Base-by-base conservation (phyloP, 1,140 invertebrate species). In the Drosophila grimshawi region DNA sequence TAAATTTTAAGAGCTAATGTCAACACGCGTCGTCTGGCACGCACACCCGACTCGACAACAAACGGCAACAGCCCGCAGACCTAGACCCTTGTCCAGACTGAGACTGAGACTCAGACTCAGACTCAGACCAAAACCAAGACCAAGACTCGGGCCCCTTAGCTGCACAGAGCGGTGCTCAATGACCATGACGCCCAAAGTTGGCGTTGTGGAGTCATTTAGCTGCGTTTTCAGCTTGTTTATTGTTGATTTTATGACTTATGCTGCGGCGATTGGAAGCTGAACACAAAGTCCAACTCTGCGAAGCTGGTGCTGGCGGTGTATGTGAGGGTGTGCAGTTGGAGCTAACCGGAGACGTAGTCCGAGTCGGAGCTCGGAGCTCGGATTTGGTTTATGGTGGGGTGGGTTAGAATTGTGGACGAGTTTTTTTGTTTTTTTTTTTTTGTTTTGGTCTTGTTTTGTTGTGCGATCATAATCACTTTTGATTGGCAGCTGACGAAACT, bases 1-100 rank as follows among this genome's bases (percentile, higher is more conserved):
- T 86, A 79, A 73, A 86, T 86, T 86, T 81, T 86, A 86, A 86
- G 78, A 86, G 82, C 49, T 78, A 81, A 86, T 86, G 81, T 81
- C 82, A 86, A 86, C 82, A 66, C 62, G 69, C 69, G 69, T 72
- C 68, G 52, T 30, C 8, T 53, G 37, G 71, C 77, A 76, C 63
- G 70, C 77, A 79, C 61, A 56, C 41, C 64, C 29, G 30, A 10
- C 19, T 41, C 32, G 39, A 64, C 61, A 45, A 29, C 46, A 45
- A 11, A 46, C 32, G 45, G 61, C 76, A 60, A 67, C 19, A 19
- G 19, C 19, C 19, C 19, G 48, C 19, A 60, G 35, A 61, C 37
- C 64, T 19, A 41, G 39, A 7, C 35, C 56, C 41, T 41, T 10
- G 39, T 10, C 39, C 8, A 41, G 39, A 41, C 39, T 10, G 19